These are phyloP conservation scores for Macaria liturata DNA, from an alignment of 2,888 invertebrate species.

Conservation along the genomic window DNA sequence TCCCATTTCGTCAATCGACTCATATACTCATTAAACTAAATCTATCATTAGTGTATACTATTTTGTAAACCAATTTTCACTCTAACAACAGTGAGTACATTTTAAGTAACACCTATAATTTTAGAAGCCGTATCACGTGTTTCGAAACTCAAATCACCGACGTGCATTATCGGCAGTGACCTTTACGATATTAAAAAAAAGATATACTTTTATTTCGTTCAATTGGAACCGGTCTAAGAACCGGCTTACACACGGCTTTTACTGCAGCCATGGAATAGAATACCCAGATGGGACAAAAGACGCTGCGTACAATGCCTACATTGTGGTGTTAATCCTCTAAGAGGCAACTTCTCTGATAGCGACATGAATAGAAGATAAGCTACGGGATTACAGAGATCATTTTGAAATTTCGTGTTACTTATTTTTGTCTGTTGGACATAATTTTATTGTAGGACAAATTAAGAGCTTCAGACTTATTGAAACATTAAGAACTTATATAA, in stretches of 20 bases:
- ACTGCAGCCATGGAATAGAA: constrained; percentile 31
- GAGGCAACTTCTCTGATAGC: constrained; percentile 25
- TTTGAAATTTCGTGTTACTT: constrained; percentile 13
- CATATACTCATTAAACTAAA: constrained; percentile 30
- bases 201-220: constrained; percentile 49
- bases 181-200: constrained; percentile 37
- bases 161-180: constrained; percentile 52
- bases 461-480: background rate
- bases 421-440: constrained; percentile 11
- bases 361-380: constrained; percentile 24
- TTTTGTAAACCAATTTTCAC: constrained; percentile 36
- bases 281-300: constrained; percentile 30
- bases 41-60: constrained; percentile 28
- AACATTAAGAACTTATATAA: background rate
- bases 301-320: constrained; percentile 25
- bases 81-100: constrained; percentile 26
- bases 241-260: constrained; percentile 37
- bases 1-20: constrained; percentile 17
- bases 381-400: constrained; percentile 24
- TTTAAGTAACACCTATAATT: constrained; percentile 38
- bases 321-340: constrained; percentile 31
- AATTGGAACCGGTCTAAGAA: constrained; percentile 38
- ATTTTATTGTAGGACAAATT: background rate
- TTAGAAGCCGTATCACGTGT: constrained; percentile 34
- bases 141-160: constrained; percentile 30